A percentile compares a stretch with the other conserved stretches of the same genome.
Conservation (phyloP, 2,113 vertebrate genomes). For the Trogon melanurus region DNA sequence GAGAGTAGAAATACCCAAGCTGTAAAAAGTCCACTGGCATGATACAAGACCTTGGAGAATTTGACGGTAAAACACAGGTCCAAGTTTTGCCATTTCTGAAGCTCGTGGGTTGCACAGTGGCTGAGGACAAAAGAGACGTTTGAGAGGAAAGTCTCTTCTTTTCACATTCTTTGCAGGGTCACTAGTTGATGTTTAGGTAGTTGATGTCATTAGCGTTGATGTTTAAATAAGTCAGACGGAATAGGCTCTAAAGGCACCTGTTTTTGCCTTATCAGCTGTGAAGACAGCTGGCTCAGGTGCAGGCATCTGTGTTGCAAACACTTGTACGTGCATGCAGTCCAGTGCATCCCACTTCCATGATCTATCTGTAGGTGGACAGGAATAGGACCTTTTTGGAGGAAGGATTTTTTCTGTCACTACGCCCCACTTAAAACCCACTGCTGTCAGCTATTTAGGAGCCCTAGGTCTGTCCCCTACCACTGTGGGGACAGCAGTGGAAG, state of each 20-base stretch:
- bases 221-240: constrained; percentile 2
- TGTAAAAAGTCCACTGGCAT: background rate
- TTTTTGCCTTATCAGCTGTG: background rate
- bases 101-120: background rate
- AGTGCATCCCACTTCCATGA: background rate
- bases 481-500: background rate
- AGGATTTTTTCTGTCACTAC: background rate
- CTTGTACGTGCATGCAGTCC: background rate
- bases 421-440: background rate
- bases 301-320: background rate
- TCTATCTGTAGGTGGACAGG: background rate
- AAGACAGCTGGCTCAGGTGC: background rate
- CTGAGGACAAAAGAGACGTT: background rate
- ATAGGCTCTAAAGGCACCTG: background rate
- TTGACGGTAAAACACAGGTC: background rate
- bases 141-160: constrained; percentile 22
- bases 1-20: background rate
- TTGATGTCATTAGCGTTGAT: constrained; percentile 3
- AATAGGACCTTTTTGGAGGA: background rate
- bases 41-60: background rate
- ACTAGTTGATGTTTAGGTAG: constrained; percentile 26
- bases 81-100: background rate
- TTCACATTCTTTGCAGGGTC: background rate
- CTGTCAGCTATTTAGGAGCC: background rate
- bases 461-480: background rate